These are phyloP conservation scores for Protomyctophum bolini DNA, from an alignment of 2,113 vertebrate genomes.

Conservation along the genomic window DNA sequence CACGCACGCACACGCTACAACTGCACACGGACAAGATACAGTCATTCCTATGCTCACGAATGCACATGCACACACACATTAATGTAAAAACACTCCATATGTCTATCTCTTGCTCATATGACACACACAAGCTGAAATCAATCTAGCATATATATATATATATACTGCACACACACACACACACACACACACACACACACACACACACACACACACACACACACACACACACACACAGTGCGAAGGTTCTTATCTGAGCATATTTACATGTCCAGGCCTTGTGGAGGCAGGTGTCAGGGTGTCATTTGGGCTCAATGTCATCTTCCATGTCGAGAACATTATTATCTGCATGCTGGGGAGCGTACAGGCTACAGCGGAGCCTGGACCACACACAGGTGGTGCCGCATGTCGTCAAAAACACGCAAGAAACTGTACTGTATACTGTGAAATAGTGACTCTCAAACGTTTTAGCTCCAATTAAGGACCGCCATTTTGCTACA, in stretches of 20 bases:
- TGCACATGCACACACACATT: conserved; percentile 13
- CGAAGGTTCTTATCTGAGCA: conserved; percentile 63
- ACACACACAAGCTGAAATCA: too few relatives aligned
- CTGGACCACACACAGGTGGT: background rate
- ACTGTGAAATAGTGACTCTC: background rate
- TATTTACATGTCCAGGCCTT: conserved; percentile 65
- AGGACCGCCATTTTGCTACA: too few relatives aligned
- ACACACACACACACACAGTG: too few relatives aligned
- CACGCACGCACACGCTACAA: background rate
- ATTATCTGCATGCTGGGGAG: conserved; percentile 23
- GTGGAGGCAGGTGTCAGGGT: conserved; percentile 47
- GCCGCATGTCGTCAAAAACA: background rate
- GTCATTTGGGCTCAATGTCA: conserved; percentile 52
- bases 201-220: too few relatives aligned
- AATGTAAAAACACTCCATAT: background rate
- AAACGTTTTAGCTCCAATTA: too few relatives aligned
- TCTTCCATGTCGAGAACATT: conserved; percentile 58
- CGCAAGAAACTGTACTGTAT: background rate
- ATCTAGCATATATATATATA: too few relatives aligned
- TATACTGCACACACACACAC: too few relatives aligned
- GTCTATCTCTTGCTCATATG: too few relatives aligned
- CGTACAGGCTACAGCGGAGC: background rate
- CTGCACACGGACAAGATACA: conserved; percentile 37
- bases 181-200: too few relatives aligned
- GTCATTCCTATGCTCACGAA: background rate